These are phyloP conservation scores for Parnassius orleans DNA, from an alignment of 2,888 invertebrate species.

Conservation along the genomic window DNA sequence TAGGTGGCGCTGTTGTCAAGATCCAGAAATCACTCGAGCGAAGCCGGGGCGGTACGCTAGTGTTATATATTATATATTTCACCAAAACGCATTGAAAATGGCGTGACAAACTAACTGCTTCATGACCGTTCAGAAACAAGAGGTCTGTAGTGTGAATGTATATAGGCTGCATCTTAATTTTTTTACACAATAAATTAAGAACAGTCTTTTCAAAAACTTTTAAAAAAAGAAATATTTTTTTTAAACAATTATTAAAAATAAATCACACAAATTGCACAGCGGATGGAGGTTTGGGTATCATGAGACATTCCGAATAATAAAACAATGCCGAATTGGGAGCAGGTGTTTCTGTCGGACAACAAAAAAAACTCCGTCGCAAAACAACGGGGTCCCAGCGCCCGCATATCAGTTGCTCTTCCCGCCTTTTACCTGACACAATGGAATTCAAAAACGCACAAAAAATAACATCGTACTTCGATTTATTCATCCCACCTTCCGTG, in stretches of 20 bases:
- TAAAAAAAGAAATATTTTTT: no score
- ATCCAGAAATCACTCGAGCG: no score
- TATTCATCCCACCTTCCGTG: conserved; percentile 44
- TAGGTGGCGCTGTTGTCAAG: no score
- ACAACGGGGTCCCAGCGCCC: conserved; percentile 24
- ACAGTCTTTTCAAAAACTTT: no score
- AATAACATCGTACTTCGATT: conserved; percentile 53
- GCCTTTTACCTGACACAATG: conserved; percentile 60
- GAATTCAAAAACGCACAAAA: conserved; percentile 62
- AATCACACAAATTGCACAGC: conserved; percentile 1
- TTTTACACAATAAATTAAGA: no score
- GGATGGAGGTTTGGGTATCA: background rate
- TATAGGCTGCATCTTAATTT: no score
- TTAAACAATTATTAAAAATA: background rate
- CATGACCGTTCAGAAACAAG: no score
- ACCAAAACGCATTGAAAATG: no score
- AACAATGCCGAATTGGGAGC: conserved; percentile 25
- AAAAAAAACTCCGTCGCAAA: conserved; percentile 15
- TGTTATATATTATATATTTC: no score
- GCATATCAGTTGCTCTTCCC: conserved; percentile 36
- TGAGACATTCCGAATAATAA: conserved; percentile 6
- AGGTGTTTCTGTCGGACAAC: conserved; percentile 14
- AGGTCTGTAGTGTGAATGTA: no score
- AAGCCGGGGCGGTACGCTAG: no score
- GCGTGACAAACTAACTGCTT: no score